Percentiles rank a stretch among this genome's conserved stretches.
phyloP scores from a whole-genome alignment of 2,888 invertebrate species.

The Mylabris sibirica region DNA sequence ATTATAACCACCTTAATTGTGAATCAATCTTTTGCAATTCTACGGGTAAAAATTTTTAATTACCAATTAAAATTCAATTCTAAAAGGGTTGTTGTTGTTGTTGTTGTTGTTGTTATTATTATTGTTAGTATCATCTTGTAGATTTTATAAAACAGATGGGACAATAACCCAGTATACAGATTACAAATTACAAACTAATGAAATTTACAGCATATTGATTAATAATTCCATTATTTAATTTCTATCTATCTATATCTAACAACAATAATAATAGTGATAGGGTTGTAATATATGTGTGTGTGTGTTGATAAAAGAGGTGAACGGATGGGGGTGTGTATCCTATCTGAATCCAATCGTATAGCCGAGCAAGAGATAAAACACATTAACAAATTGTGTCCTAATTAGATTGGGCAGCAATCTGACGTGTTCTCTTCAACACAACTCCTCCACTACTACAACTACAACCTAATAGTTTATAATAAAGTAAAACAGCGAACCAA shows the following conservation, averaged over 20 bases:
- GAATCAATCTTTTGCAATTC: background rate
- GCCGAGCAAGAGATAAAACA: conserved; percentile 57
- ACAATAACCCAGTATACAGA: conserved; percentile 29
- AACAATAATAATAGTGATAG: background rate
- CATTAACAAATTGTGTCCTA: conserved; percentile 64
- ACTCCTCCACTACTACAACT: conserved; percentile 46
- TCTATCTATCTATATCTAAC: conserved; percentile 38
- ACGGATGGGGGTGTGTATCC: conserved; percentile 48
- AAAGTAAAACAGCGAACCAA: conserved; percentile 48
- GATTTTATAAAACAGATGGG: conserved; percentile 17
- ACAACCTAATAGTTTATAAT: conserved; percentile 20
- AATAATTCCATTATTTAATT: conserved; percentile 57
- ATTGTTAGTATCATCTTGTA: background rate
- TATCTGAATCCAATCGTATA: conserved; percentile 59
- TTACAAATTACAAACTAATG: conserved; percentile 43
- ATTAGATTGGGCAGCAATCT: conserved; percentile 63
- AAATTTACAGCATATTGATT: conserved; percentile 50
- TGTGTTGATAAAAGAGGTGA: conserved; percentile 30
- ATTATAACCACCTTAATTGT: background rate
- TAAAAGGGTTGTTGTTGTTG: background rate
- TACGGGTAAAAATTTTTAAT: background rate
- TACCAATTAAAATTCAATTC: background rate
- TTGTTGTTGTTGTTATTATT: too few species aligned
- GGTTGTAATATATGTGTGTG: conserved; percentile 2
- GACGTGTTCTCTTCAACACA: conserved; percentile 56